Conservation (phyloP, 2,113 vertebrate genomes). For the Gasterosteus aculeatus region DNA sequence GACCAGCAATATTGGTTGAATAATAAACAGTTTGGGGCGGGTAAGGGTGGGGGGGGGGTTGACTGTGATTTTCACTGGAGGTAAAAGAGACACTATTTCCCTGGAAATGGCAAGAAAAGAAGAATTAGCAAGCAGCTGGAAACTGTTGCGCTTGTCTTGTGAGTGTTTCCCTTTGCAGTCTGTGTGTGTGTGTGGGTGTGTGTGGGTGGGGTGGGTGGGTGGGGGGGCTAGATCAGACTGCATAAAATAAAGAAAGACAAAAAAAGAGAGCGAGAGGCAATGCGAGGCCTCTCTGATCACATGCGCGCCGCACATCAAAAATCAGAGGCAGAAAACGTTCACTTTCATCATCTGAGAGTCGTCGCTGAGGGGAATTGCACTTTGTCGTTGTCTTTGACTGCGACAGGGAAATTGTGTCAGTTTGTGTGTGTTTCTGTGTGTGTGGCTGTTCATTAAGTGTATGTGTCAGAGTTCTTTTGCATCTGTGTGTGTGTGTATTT, state of each 20-base stretch:
- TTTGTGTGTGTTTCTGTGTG: not conserved
- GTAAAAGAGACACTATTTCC: conserved; percentile 39
- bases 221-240: conserved; percentile 54
- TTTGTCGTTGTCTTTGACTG: conserved; percentile 67
- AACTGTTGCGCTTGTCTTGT: conserved; percentile 65
- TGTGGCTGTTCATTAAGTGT: conserved; percentile 28
- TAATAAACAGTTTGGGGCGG: not conserved
- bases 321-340: conserved; percentile 70
- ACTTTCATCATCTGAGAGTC: conserved; percentile 79
- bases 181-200: no score
- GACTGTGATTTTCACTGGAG: not conserved
- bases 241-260: conserved; percentile 51
- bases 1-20: not conserved
- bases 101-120: conserved; percentile 38
- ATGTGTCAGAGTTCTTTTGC: conserved; percentile 23
- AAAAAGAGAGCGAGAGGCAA: conserved; percentile 29
- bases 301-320: conserved; percentile 67
- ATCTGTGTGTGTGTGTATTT: conserved; percentile 48
- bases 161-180: conserved; percentile 55
- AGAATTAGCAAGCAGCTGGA: conserved; percentile 74
- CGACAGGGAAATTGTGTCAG: conserved; percentile 51
- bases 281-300: conserved; percentile 72
- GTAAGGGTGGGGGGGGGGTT: not conserved
- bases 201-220: no score
- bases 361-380: conserved; percentile 65